Conservation (phyloP, 2,113 vertebrate species). For the Corvus cornix region DNA sequence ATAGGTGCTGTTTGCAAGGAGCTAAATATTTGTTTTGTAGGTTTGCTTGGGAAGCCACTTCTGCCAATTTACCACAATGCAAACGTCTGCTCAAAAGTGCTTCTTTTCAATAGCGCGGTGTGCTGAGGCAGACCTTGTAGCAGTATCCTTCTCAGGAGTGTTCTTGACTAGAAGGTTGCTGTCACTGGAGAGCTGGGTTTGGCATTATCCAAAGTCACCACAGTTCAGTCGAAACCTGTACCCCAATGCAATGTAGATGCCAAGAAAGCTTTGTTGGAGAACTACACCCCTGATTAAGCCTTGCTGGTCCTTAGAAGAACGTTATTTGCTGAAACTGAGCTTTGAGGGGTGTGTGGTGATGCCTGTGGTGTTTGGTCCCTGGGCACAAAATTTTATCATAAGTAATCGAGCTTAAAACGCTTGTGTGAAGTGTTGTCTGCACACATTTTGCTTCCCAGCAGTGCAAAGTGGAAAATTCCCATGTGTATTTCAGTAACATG, state of each 20-base stretch:
- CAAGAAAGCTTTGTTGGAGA: not conserved
- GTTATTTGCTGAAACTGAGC: not conserved
- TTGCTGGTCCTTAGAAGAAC: not conserved
- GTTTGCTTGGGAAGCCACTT: not conserved
- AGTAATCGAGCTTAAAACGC: not conserved
- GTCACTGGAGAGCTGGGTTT: not conserved
- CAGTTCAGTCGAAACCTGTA: not conserved
- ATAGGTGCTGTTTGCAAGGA: not conserved
- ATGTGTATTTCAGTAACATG: rapidly evolving
- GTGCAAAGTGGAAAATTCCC: not conserved
- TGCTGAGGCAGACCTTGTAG: not conserved
- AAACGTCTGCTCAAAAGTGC: not conserved
- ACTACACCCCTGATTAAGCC: not conserved
- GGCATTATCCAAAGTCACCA: rapidly evolving
- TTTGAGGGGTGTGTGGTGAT: not conserved
- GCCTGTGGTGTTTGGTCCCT: not conserved
- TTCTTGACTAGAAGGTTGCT: not conserved
- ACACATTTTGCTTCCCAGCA: not conserved
- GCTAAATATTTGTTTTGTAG: not conserved
- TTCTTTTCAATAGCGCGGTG: rapidly evolving
- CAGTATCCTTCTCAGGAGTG: not conserved
- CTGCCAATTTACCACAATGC: not conserved
- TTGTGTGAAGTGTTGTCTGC: not conserved
- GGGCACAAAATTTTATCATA: not conserved
- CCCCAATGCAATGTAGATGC: not conserved